Evolutionary conservation across 2,113 vertebrate genomes (phyloP).

Genomic region (Nannobrachium achirus): DNA sequence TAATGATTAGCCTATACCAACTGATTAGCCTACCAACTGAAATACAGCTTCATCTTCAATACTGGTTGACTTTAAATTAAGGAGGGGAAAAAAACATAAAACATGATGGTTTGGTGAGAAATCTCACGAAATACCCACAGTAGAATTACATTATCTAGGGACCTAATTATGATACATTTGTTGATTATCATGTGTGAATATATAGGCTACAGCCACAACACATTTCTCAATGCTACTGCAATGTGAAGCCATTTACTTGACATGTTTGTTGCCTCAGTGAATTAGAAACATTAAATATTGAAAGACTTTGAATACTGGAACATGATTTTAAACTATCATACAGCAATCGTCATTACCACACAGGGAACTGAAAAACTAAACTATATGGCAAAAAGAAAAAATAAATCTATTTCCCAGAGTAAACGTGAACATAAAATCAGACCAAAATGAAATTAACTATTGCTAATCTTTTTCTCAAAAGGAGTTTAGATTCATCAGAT

Average conservation of each 20-base stretch:
- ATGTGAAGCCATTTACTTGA: slow-evolving; percentile 21
- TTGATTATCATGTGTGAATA: slow-evolving; percentile 7
- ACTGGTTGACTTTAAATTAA: background rate
- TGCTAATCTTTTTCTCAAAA: slow-evolving; percentile 20
- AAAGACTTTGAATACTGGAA: slow-evolving; percentile 25
- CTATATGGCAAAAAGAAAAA: background rate
- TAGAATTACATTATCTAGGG: slow-evolving; percentile 14
- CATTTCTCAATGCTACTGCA: slow-evolving; percentile 13
- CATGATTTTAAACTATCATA: slow-evolving; percentile 26
- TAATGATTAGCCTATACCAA: background rate
- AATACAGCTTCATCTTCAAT: background rate
- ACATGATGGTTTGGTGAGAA: background rate
- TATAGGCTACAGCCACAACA: background rate
- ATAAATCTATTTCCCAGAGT: background rate
- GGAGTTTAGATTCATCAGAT: slow-evolving; percentile 35
- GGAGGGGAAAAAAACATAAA: background rate
- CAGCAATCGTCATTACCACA: background rate
- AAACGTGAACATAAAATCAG: slow-evolving; percentile 21
- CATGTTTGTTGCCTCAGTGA: slow-evolving; percentile 29
- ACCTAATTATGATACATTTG: slow-evolving; percentile 40
- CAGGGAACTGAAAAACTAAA: slow-evolving; percentile 4
- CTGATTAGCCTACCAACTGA: background rate
- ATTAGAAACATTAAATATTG: slow-evolving; percentile 40
- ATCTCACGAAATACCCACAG: background rate
- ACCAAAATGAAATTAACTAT: background rate